phyloP scores from a whole-genome alignment of 2,888 invertebrate species.

The Apamea crenata region DNA sequence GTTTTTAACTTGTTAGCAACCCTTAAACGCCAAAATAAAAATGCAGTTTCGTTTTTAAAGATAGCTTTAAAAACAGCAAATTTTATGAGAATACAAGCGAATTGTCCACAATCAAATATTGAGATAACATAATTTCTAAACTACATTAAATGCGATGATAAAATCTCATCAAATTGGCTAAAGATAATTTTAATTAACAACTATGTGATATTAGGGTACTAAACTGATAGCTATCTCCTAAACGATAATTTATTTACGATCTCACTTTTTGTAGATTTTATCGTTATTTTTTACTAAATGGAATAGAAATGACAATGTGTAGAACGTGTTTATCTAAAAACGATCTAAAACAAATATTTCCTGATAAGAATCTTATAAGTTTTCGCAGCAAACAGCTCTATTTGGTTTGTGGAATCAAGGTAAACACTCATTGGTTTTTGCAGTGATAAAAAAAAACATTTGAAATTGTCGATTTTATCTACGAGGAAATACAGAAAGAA shows the following conservation, averaged over 20 bases:
- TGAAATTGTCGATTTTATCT: slow-evolving; percentile 30
- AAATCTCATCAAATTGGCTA: slow-evolving; percentile 13
- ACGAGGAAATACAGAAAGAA: slow-evolving; percentile 5
- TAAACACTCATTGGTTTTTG: slow-evolving; percentile 38
- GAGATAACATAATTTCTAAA: slow-evolving; percentile 4
- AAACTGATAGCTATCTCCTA: slow-evolving; percentile 56
- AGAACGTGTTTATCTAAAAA: slow-evolving; percentile 70
- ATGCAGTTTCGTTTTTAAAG: slow-evolving; percentile 30
- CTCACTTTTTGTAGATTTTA: slow-evolving; percentile 13
- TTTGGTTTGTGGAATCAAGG: slow-evolving; percentile 67
- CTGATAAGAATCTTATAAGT: slow-evolving; percentile 47
- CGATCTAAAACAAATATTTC: slow-evolving; percentile 66
- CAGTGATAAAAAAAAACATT: slow-evolving; percentile 30
- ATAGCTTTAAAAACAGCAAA: neutral
- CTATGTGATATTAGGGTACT: neutral
- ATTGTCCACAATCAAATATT: slow-evolving; percentile 1
- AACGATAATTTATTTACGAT: slow-evolving; percentile 36
- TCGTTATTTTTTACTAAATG: slow-evolving; percentile 10
- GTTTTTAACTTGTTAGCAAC: slow-evolving; percentile 15
- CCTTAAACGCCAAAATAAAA: slow-evolving; percentile 38
- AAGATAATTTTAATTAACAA: slow-evolving; percentile 50
- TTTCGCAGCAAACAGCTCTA: slow-evolving; percentile 60
- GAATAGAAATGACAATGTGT: slow-evolving; percentile 64
- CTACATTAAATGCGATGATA: slow-evolving; percentile 8
- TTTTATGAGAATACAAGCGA: neutral